Evolutionary conservation across 1,140 invertebrate genomes (phyloP).

Genomic region (Lepidurus arcticus): DNA sequence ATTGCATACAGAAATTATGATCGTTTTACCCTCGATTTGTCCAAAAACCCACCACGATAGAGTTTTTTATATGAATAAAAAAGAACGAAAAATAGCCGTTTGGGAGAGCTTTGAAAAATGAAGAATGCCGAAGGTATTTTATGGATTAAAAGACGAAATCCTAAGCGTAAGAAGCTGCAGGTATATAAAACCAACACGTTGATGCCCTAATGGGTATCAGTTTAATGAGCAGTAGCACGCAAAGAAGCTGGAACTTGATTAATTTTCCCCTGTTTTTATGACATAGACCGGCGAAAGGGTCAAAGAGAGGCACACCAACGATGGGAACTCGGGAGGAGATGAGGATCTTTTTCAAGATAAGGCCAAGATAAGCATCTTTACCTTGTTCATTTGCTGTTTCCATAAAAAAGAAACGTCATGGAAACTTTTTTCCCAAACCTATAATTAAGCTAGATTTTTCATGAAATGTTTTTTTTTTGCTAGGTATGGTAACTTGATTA

Average conservation of each 20-base stretch:
- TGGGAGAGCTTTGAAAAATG: background rate
- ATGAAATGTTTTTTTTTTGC: background rate
- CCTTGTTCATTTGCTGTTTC: background rate
- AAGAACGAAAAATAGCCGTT: background rate
- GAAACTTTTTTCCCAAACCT: background rate
- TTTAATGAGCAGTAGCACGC: slow-evolving; percentile 15
- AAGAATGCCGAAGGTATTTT: background rate
- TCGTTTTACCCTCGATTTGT: background rate
- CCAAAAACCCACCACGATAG: background rate
- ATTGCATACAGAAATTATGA: background rate
- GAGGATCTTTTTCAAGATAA: background rate
- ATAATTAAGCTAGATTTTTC: background rate
- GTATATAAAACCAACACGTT: slow-evolving; percentile 16
- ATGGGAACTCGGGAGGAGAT: background rate
- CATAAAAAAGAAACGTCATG: background rate
- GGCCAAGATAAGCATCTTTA: background rate
- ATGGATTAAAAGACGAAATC: background rate
- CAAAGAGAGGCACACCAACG: background rate
- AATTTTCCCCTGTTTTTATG: background rate
- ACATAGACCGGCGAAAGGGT: background rate
- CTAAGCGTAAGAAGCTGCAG: background rate
- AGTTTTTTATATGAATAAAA: background rate
- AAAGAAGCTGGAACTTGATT: slow-evolving; percentile 19
- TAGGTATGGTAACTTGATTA: background rate
- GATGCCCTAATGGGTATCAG: slow-evolving; percentile 5